Evolutionary conservation across 35 echinoderm and acorn worm genomes (phyloP), one percentile per base, ranked within the genome.

Genomic region (Apostichopus parvimensis): DNA sequence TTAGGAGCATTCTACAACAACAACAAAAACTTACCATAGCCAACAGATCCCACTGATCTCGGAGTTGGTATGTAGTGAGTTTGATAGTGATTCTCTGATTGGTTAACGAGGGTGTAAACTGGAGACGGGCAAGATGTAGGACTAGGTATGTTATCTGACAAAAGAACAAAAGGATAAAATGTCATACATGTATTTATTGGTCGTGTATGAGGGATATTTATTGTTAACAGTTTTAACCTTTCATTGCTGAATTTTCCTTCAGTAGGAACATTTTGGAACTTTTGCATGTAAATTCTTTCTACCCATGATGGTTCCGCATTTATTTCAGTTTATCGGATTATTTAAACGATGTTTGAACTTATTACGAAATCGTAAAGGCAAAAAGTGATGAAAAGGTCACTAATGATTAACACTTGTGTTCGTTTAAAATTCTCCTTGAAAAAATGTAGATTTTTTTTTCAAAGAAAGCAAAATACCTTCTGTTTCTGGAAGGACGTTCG

Each of bases 1-100:
- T 2, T 75, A 75, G 71, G 71, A 7, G 12, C 13, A 75, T 75
- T 75, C 14, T 75, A 4, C 14, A 75, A 18, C 34, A 45, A 45
- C 34, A 45, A 45, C 34, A 45, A 45, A 45, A 61, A 21, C 81
- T 84, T 22, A 84, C 81, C 81, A 15, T 84, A 56, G 8, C 81
- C 81, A 1, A 58, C 81, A 55, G 81, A 84, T 6, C 81, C 81
- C 57, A 84, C 55, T 20, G 81, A 84, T 60, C 81, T 84, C 53
- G 34, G 10, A 56, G 55, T 56, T 8, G 81, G 13, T 20, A 84
- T 52, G 14, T 84, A 84, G 58, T 84, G 57, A 9, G 81, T 60
- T 18, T 20, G 56, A 11, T 21, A 4, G 17, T 53, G 24, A 59
- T 58, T 84, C 4, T 84, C 81, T 4, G 45, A 53, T 13, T 54